Evolutionary conservation across 2,888 invertebrate species (phyloP), one percentile per base, ranked within the genome.

Genomic region (Leucania comma): DNA sequence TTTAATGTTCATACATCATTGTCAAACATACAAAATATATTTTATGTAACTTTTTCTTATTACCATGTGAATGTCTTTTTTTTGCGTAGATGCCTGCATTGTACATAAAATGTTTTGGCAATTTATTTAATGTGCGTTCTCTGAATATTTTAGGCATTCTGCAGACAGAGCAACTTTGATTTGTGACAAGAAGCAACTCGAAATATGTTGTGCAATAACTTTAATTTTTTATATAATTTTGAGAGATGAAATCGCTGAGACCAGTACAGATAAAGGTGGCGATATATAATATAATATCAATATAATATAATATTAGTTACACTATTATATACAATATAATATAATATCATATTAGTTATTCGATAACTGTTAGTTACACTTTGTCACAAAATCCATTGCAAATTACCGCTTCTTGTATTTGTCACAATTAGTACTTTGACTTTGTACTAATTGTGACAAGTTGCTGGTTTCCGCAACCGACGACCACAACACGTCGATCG

Each of bases 21-120:
- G 35, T 20, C 17, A 6, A 22, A 35, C 22, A 22, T 46, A 63
- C 29, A 38, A 48, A 38, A 38, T 29, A 51, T 42, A 42, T 42
- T 51, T 72, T 65, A 48, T 65, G 48, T 65, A 72, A 42, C 65
- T 65, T 72, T 72, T 72, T 72, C 65, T 65, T 38, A 58, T 64
- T 53, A 59, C 17, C 20, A 29, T 32, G 20, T 70, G 42, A n/a
- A 20, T 46, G 48, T 63, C 42, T 61, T 53, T 35, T 10, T 14
- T 32, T 24, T 58, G 35, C 10, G 29, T 17, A 53, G 48, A 50
- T 62, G 51, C 26, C 12, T 2, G 56, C 26, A 38, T 68, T 56
- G 9, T 35, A 9, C 3, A 3, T 6, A 1, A 46, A 68, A 68
- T 68, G 22, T 38, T 48, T 26, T 8, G 3, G 26, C 54, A 6